Conservation (phyloP, 2,113 vertebrate species). For the Cettia cetti region DNA sequence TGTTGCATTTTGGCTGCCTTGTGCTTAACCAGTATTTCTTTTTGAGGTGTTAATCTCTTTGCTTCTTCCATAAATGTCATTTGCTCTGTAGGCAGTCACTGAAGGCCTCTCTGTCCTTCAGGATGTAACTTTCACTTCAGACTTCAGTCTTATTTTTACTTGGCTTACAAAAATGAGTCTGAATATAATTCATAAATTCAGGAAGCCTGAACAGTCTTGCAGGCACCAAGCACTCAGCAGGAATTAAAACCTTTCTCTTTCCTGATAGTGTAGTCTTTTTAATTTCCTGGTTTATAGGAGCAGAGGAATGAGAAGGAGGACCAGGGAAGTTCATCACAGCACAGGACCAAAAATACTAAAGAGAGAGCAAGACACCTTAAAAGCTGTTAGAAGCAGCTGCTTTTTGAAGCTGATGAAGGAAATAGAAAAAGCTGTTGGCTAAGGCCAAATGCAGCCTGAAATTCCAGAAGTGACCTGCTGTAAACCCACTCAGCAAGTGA, state of each 20-base stretch:
- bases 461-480: constrained; percentile 34
- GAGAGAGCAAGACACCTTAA: not conserved
- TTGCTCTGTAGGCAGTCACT: not conserved
- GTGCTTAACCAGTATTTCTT: constrained; percentile 2
- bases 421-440: constrained; percentile 22
- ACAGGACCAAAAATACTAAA: not conserved
- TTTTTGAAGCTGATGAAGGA: constrained; percentile 32
- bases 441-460: constrained; percentile 13
- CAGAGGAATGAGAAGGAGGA: not conserved
- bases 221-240: constrained; percentile 10
- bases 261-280: not conserved
- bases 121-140: constrained; percentile 33
- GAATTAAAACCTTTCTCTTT: not conserved
- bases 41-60: constrained; percentile 45
- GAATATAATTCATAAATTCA: constrained; percentile 37
- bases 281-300: constrained; percentile 22
- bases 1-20: constrained; percentile 15
- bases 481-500: not conserved
- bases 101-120: constrained; percentile 44
- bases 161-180: not conserved
- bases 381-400: constrained; percentile 18
- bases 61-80: constrained; percentile 39
- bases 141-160: constrained; percentile 41
- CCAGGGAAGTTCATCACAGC: not conserved
- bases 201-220: constrained; percentile 25